Base-by-base conservation (phyloP, 2,113 vertebrate species). In the Seriola aureovittata region DNA sequence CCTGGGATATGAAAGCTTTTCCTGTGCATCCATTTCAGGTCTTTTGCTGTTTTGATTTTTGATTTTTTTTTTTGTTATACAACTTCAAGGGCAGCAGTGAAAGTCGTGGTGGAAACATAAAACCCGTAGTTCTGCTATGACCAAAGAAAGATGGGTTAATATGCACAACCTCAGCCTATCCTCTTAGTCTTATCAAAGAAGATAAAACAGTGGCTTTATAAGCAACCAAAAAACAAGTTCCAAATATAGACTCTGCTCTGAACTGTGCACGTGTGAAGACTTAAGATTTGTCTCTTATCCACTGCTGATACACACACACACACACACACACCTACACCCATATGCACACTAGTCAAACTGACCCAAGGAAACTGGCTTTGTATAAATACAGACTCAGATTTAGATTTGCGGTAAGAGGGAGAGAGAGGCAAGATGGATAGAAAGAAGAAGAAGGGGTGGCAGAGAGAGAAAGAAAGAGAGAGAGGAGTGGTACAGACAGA, bases 331-430 rank as follows among this genome's bases (percentile, higher is more conserved):
- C 58, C 34, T 29, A 67, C 59, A 71, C 32, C 21, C 74, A 44
- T 8, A 58, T 46, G 73, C 66, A 59, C 73, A 59, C 71, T 10
- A 38, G 67, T 75, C 65, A 67, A 73, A 80, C 70, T 81, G 89
- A 87, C 85, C 62, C 60, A 80, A 89, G 88, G 84, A 89, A 91
- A 79, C 81, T 19, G 17, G 68, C 88, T 85, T 89, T 84, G 78
- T 88, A 82, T 89, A 93, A 92, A 89, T 89, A 92, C 89, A 89
- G 80, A 86, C 91, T 92, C 88, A 75, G 86, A 90, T 91, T 92
- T 92, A 90, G 93, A 93, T 92, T 91, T 92, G 91, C 13, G 68
- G 89, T 81, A 23, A 78, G 78, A 81, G 58, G 76, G 83, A 92
- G 84, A 91, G 78, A 58, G 86, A 87, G 73, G 32, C 38, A 38